Evolutionary conservation across 2,888 invertebrate species (phyloP).

Genomic region (Limnephilus rhombicus): DNA sequence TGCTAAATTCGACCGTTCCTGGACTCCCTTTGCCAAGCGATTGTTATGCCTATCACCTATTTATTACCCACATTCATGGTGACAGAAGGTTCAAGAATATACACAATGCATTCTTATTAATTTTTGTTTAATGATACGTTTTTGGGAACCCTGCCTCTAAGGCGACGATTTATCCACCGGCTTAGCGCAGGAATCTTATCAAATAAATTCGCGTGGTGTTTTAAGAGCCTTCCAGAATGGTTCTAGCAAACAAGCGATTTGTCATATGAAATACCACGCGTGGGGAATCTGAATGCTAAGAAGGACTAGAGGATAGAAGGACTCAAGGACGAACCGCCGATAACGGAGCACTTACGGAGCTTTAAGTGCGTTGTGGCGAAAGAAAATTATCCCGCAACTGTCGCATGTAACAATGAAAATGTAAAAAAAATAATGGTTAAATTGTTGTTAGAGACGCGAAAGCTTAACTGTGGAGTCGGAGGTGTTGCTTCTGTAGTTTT

Average conservation of each 20-base stretch:
- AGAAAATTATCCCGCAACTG: background rate
- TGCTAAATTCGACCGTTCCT: too few relatives aligned
- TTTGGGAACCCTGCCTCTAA: conserved; percentile 7
- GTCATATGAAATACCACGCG: conserved; percentile 22
- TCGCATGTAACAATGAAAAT: background rate
- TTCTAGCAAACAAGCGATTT: conserved; percentile 5
- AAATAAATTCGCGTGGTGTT: conserved; percentile 37
- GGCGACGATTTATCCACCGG: conserved; percentile 24
- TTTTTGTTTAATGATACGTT: too few relatives aligned
- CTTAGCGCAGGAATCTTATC: conserved; percentile 31
- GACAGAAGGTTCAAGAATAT: too few relatives aligned
- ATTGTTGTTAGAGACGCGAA: background rate
- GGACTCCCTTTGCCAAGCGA: too few relatives aligned
- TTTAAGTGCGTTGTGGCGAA: background rate
- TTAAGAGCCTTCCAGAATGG: conserved; percentile 12
- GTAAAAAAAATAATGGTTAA: background rate
- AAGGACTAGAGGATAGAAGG: background rate
- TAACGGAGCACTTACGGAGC: background rate
- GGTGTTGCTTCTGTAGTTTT: background rate
- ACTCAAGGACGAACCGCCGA: background rate
- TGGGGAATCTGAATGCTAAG: conserved; percentile 4
- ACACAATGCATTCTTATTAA: too few relatives aligned
- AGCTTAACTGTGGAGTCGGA: background rate
- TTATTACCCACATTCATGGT: too few relatives aligned
- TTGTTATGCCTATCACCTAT: too few relatives aligned